phyloP scores from a whole-genome alignment of 1,140 invertebrate genomes.

The Aphelinus certus region DNA sequence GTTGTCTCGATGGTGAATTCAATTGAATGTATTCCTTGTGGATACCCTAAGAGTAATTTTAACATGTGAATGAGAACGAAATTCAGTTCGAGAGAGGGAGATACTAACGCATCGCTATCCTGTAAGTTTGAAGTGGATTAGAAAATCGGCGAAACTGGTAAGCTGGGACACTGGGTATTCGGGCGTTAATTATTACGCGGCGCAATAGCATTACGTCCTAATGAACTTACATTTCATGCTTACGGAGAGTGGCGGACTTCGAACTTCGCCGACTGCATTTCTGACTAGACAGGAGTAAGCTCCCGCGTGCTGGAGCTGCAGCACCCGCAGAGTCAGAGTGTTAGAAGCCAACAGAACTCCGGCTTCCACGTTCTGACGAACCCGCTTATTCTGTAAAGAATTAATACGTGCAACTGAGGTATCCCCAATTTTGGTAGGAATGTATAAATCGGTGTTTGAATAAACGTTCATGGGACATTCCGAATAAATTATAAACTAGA shows the following conservation, averaged over 20 bases:
- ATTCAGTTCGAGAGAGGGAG: too few species aligned
- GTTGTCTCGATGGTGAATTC: too few species aligned
- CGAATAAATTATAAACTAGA: too few species aligned
- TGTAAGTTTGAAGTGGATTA: too few species aligned
- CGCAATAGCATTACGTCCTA: background rate
- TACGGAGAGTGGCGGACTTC: slow-evolving; percentile 71
- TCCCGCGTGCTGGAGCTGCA: slow-evolving; percentile 66
- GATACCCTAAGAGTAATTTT: too few species aligned
- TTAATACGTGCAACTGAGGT: background rate
- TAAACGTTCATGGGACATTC: too few species aligned
- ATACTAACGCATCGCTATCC: background rate
- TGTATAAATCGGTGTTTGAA: too few species aligned
- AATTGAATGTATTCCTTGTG: too few species aligned
- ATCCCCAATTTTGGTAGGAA: too few species aligned
- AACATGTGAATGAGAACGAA: too few species aligned
- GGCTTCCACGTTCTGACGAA: slow-evolving; percentile 48
- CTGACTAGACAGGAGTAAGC: slow-evolving; percentile 75
- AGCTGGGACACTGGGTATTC: background rate
- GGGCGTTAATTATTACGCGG: background rate
- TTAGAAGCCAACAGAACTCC: slow-evolving; percentile 52
- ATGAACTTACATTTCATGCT: slow-evolving; percentile 75
- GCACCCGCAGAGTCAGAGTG: slow-evolving; percentile 62
- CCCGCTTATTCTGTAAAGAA: slow-evolving; percentile 43
- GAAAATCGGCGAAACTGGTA: too few species aligned
- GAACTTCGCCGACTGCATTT: slow-evolving; percentile 75